Base-by-base conservation (phyloP, 2,113 vertebrate genomes). In the Mesembrinibis cayennensis region DNA sequence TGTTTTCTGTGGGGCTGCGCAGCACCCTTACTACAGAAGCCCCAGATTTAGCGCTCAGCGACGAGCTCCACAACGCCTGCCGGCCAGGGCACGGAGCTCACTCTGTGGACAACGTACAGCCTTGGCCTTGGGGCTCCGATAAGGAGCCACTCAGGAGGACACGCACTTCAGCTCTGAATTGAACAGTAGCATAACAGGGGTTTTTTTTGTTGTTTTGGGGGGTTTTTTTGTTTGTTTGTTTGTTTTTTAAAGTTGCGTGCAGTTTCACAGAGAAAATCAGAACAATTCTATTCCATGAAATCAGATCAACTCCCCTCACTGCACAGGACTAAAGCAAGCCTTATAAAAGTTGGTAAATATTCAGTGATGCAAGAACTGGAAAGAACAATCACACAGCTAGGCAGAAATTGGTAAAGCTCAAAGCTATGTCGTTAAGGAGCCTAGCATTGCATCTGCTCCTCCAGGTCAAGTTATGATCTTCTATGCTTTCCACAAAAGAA, bases 51-150 rank as follows among this genome's bases (percentile, higher is more conserved):
- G 38, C 67, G 59, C n/a, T 9, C 1, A 49, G 44, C 0, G 4
- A 25, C 6, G 10, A 59, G 71, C 36, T 49, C 69, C 59, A 7
- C 2, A 7, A 6, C 79, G 29, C 42, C 11, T 7, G 34, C 74
- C 5, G 1, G 40, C 30, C 47, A 9, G 52, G 69, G 47, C 22
- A 29, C 0, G 45, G 40, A 42, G 44, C 40, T n/a, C 13, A 2
- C 10, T 9, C 80, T 12, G 32, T 0, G n/a, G 18, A 27, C 76
- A 26, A 6, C 0, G n/a, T 6, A 2, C 44, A 21, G 3, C 65
- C 89, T 36, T 53, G 82, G 40, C 47, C 74, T 4, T 10, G 29
- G 3, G 49, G 52, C 13, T 7, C 25, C 34, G 18, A 25, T 2
- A 10, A n/a, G 44, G 44, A 1, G 30, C 52, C 10, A 0, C 6